Evolutionary conservation across 2,797 vertebrate genomes (phyloP), one percentile per base, ranked within the genome.

Genomic region (Mormyrops boulengeri): DNA sequence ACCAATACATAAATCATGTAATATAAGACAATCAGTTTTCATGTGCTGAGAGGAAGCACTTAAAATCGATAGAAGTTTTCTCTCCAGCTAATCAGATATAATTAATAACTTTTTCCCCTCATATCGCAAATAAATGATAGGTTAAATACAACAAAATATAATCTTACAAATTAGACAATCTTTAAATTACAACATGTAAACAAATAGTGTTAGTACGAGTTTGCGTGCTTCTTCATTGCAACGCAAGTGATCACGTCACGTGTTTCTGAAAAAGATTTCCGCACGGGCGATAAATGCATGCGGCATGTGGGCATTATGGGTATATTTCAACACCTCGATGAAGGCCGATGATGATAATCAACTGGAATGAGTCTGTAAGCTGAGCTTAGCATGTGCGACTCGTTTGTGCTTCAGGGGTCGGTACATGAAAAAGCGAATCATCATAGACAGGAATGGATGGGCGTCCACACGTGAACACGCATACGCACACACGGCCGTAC

Each of bases 321-420:
- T 57, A 87, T 87, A 53, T 87, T 87, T 87, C 86, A 87, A 38
- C 52, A 41, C 53, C 22, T 8, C 50, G 30, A 87, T 44, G 86
- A 60, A 87, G 86, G 86, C 50, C 17, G 53, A 38, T 87, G 34
- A 57, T 87, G 34, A 60, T 87, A 57, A 57, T 57, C 49, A 17
- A 86, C 85, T 86, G 85, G 52, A 34, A 57, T 87, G 38, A 57
- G 50, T 12, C 85, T 55, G 49, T 26, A 87, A 34, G 53, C 34
- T 19, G 34, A 57, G 52, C 86, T 57, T 60, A 41, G 77, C 19
- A 41, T 22, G 41, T 82, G 77, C 41, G 8, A 82, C 41, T 82
- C 41, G 19, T 19, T 82, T 82, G 77, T 47, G 77, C 77, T 47
- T 82, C 41, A 82, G 19, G 77, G 41, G 17, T 47, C 41, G 38